Evolutionary conservation across 2,113 vertebrate species (phyloP), one percentile per base, ranked within the genome.

Genomic region (Myotis davidii): DNA sequence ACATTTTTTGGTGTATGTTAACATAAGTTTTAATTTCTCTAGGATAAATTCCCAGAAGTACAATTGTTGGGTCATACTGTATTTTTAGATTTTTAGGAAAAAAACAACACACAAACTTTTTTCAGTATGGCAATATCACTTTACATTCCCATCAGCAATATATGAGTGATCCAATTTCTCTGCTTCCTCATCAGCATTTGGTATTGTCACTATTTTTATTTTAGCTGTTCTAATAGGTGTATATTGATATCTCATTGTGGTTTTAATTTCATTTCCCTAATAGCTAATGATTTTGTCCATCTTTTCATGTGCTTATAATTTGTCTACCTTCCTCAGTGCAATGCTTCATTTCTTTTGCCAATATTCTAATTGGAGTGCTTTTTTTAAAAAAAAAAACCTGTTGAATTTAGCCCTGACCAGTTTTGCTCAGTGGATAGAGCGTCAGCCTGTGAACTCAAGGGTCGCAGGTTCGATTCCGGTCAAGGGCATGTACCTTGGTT

Each of bases 101-200:
- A 11, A 20, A 61, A 64, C 0, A 64, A 61, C 4, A 85, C 45
- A 45, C 56, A 61, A 61, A 84, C 64, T 18, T 59, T 93, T 86
- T 39, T 29, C 27, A 65, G n/a, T 61, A 32, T 52, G 25, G 34
- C 54, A 64, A 7, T 50, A 88, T 85, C 61, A 89, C 84, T 90
- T 91, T 92, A 95, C 64, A 84, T 56, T 78, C n/a, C 18, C 42
- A 91, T 5, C n/a, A 94, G 11, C 77, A 90, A 87, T 86, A 6
- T 39, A 10, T 48, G 29, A 65, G 7, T 56, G 45, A 87, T 78
- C 27, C 20, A 45, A 42, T 86, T 96, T 89, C 48, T 89, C 42
- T 77, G n/a, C 5, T 82, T 74, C 11, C 25, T 88, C 34, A 1
- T 14, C 32, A 89, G 65, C 45, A 91, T 76, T 91, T 89, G 48